These are phyloP conservation scores for Orussus abietinus DNA, from an alignment of 1,140 invertebrate genomes.

Conservation along the genomic window DNA sequence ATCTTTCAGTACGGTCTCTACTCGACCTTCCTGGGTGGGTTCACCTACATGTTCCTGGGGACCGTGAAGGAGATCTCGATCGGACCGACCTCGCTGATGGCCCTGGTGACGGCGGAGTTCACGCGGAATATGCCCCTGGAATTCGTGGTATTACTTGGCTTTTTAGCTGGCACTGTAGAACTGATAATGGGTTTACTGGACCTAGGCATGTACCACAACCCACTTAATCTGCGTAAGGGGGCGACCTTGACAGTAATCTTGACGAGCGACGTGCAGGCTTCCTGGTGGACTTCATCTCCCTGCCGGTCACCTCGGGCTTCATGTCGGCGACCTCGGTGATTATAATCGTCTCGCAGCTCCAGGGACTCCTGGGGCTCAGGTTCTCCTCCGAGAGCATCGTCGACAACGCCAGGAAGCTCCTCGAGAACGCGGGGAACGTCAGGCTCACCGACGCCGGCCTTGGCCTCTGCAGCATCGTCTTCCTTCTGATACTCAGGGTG, in stretches of 20 bases:
- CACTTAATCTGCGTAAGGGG: background rate
- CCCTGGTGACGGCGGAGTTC: slow-evolving; percentile 72
- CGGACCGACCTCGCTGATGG: slow-evolving; percentile 83
- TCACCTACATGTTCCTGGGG: slow-evolving; percentile 85
- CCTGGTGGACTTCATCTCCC: slow-evolving; percentile 88
- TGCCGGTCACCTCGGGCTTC: slow-evolving; percentile 88
- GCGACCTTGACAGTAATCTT: background rate
- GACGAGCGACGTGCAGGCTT: slow-evolving; percentile 65
- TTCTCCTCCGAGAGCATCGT: slow-evolving; percentile 61
- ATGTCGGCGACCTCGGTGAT: slow-evolving; percentile 90
- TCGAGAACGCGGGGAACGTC: slow-evolving; percentile 55
- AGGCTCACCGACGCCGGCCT: slow-evolving; percentile 61
- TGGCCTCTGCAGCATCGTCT: slow-evolving; percentile 61
- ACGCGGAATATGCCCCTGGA: slow-evolving; percentile 66
- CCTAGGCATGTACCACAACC: slow-evolving; percentile 58
- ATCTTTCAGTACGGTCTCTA: slow-evolving; percentile 67
- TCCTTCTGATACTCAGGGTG: slow-evolving; percentile 66
- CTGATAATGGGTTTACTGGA: slow-evolving; percentile 73
- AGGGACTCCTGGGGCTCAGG: slow-evolving; percentile 73
- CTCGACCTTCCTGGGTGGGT: slow-evolving; percentile 69
- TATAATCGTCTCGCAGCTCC: slow-evolving; percentile 85
- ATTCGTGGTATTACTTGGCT: slow-evolving; percentile 75
- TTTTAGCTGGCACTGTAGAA: slow-evolving; percentile 73
- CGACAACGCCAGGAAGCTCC: slow-evolving; percentile 60
- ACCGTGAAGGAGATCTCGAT: slow-evolving; percentile 89